Evolutionary conservation across 2,888 invertebrate species (phyloP), one percentile per base, ranked within the genome.

Genomic region (Salticus scenicus): DNA sequence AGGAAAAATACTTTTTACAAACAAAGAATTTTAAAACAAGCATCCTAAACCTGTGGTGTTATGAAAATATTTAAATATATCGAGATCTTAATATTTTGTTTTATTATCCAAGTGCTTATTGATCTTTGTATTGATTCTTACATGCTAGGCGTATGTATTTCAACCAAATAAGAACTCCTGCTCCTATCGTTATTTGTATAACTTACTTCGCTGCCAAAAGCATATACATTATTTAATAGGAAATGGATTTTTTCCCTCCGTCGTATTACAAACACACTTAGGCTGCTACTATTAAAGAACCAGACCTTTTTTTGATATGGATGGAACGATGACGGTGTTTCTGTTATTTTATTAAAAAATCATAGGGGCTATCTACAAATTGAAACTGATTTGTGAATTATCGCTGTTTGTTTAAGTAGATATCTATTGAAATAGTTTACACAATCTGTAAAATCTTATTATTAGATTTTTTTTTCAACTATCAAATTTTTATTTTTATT

Each of bases 171-270:
- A 73, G 72, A 51, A 71, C 47, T 72, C 73, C 42, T 42, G 14
- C 70, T 42, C 28, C 80, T 67, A 67, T 74, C 69, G 74, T 74
- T 74, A 81, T 81, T 81, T 81, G 74, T 69, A 57, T 74, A 74
- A 74, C 57, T 81, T 80, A 37, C 51, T 37, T 51, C 66, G 20
- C 31, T 73, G 37, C 30, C 37, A 51, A 74, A 81, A 66, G 79
- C 37, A 81, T 74, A 81, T 81, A 81, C 74, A 67, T 74, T 81
- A 81, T 81, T 81, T 81, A 81, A 80, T 73, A 73, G 72, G 73
- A n/a, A 66, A 47, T 51, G 78, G 41, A 72, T 79, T 71, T 79
- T 63, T 72, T n/a, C 31, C 31, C 17, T 67, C 42, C 42, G 20
- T 41, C n/a, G 76, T 67, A 33, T 41, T 20, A 27, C 37, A 70